These are phyloP conservation scores for Heliconius congener DNA, from an alignment of 1,140 invertebrate genomes.

Conservation along the genomic window DNA sequence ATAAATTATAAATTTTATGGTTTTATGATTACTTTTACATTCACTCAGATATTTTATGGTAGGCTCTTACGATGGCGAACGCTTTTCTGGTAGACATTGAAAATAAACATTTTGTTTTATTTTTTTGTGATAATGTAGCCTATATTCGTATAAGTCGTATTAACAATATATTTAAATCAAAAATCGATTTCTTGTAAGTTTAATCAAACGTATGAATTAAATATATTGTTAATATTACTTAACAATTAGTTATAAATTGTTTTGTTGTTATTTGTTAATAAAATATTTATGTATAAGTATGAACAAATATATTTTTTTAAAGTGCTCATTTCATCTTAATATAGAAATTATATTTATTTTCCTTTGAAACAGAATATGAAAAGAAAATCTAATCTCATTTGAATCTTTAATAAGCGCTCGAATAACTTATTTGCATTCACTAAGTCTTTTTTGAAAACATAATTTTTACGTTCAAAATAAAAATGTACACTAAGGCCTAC, in stretches of 20 bases:
- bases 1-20: slow-evolving; percentile 21
- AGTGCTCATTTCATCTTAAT: slow-evolving; percentile 1
- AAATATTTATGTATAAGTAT: background rate
- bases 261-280: background rate
- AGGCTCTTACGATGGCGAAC: slow-evolving; percentile 1
- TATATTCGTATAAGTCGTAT: too few relatives aligned
- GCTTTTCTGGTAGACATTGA: background rate
- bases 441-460: background rate
- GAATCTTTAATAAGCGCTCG: slow-evolving; percentile 16
- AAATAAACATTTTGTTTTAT: background rate
- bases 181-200: background rate
- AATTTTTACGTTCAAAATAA: background rate
- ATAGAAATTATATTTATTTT: slow-evolving; percentile 5
- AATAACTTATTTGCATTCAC: slow-evolving; percentile 37
- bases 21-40: slow-evolving; percentile 13
- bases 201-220: too few relatives aligned
- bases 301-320: background rate
- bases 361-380: slow-evolving; percentile 12
- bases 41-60: slow-evolving; percentile 18
- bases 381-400: slow-evolving; percentile 15
- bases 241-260: too few relatives aligned
- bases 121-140: background rate
- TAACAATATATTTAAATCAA: too few relatives aligned
- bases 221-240: too few relatives aligned
- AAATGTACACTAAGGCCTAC: background rate